Evolutionary conservation across 2,888 invertebrate genomes (phyloP), one percentile per base, ranked within the genome.

Genomic region (Acrocyrtus sp.): DNA sequence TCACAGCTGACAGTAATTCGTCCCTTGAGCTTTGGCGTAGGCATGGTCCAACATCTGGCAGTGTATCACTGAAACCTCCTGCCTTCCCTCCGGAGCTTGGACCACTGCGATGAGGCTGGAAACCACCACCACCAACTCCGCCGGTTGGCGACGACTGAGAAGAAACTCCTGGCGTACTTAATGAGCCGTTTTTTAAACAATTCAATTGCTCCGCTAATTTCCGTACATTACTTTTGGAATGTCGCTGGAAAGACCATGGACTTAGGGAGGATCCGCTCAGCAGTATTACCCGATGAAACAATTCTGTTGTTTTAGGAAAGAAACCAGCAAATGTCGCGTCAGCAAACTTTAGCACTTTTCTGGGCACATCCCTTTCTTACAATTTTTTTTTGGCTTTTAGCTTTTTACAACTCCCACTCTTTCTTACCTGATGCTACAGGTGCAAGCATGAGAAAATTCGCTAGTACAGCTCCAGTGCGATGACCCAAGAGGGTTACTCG

Each of bases 401-500:
- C 34, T 34, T 34, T 34, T 8, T 34, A 34, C 12, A 34, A 34
- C 34, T 12, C 12, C 34, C 5, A 34, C 34, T 34, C 12, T 48
- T 27, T 79, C 84, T 85, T 87, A 95, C 96, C 95, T 89, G 92
- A 92, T 56, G 95, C 93, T 81, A 96, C 95, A 22, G 98, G 97
- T 47, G 98, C 97, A 29, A 98, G 93, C 81, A 96, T 92, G 68
- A 99, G 90, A 83, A 98, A 93, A 87, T 98, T 98, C 80, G 97
- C 96, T 56, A 98, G 88, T 1, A 97, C 95, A 6, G 98, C 98
- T 15, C 99, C 99, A 24, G 96, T 95, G 24, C 97, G 95, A 84
- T 98, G 97, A 3, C 98, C 98, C 88, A 98, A 90, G 76, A 99
- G 86, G 0, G 98, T 97, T 74, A 99, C 92, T 79, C 92, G 89